phyloP scores from a whole-genome alignment of 1,140 invertebrate species.

The Apolygus lucorum region DNA sequence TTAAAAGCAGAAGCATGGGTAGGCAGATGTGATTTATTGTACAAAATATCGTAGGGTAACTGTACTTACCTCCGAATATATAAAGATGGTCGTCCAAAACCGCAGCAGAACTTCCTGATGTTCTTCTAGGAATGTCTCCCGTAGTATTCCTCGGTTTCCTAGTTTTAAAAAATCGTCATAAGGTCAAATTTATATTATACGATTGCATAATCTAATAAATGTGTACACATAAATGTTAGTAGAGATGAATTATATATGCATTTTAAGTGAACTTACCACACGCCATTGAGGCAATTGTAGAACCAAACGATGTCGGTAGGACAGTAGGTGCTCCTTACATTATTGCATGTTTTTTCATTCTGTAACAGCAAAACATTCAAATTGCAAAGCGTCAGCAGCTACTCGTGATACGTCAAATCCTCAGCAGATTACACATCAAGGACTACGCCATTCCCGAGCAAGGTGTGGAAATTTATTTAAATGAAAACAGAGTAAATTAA shows the following conservation, averaged over 20 bases:
- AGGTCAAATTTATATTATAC: background rate
- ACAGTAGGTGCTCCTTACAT: constrained; percentile 19
- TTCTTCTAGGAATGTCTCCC: constrained; percentile 36
- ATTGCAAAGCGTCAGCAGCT: too few relatives aligned
- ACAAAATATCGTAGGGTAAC: background rate
- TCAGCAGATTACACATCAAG: too few relatives aligned
- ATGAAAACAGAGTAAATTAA: too few relatives aligned
- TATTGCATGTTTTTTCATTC: too few relatives aligned
- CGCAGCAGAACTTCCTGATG: constrained; percentile 39
- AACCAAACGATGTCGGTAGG: constrained; percentile 36
- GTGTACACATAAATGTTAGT: background rate
- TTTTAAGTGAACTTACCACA: constrained; percentile 34
- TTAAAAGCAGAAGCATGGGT: too few relatives aligned
- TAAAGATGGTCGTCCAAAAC: constrained; percentile 39
- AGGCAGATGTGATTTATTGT: too few relatives aligned
- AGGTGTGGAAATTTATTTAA: too few relatives aligned
- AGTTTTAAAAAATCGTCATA: constrained; percentile 16
- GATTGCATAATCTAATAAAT: constrained; percentile 4
- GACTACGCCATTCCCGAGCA: too few relatives aligned
- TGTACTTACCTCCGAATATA: constrained; percentile 40
- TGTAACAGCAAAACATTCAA: too few relatives aligned
- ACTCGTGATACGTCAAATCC: too few relatives aligned
- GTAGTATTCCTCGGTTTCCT: constrained; percentile 30
- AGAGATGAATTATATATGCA: background rate
- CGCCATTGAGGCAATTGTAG: constrained; percentile 37